Conservation (phyloP, 2,113 vertebrate species). For the Probosciger aterrimus region DNA sequence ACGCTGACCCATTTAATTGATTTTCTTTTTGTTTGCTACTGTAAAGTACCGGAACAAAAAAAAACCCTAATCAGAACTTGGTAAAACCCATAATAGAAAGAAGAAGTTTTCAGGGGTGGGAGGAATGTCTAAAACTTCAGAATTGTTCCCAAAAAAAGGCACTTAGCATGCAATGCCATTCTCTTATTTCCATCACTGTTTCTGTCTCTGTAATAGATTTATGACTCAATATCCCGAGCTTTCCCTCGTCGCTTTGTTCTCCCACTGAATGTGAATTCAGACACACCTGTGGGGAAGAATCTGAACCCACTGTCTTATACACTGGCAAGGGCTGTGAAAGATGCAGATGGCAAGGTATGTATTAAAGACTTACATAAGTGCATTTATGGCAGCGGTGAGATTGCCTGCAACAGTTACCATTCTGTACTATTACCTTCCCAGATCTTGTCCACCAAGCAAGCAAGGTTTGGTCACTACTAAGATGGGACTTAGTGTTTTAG, state of each 20-base stretch:
- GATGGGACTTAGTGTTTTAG: background rate
- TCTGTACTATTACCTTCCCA: background rate
- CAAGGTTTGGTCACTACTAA: background rate
- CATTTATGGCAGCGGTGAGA: background rate
- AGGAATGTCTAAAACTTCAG: background rate
- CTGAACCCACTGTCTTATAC: slow-evolving; percentile 79
- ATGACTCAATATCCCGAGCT: slow-evolving; percentile 64
- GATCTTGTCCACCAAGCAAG: background rate
- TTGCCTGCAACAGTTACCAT: background rate
- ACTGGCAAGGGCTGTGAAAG: slow-evolving; percentile 79
- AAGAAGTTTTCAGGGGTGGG: background rate
- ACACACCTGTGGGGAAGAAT: slow-evolving; percentile 74
- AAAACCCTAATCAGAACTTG: background rate
- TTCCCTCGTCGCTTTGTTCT: slow-evolving; percentile 90
- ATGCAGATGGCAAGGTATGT: slow-evolving; percentile 78
- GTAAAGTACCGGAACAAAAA: background rate
- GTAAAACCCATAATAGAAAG: background rate
- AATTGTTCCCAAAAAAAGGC: background rate
- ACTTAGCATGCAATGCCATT: background rate
- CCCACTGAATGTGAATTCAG: slow-evolving; percentile 75
- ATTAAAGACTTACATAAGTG: background rate
- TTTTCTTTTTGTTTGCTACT: background rate
- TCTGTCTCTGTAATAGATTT: slow-evolving; percentile 73
- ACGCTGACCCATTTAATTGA: background rate
- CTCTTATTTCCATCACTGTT: background rate